Conservation (phyloP, 2,797 vertebrate genomes). For the Mormyrus proboscirostris region DNA sequence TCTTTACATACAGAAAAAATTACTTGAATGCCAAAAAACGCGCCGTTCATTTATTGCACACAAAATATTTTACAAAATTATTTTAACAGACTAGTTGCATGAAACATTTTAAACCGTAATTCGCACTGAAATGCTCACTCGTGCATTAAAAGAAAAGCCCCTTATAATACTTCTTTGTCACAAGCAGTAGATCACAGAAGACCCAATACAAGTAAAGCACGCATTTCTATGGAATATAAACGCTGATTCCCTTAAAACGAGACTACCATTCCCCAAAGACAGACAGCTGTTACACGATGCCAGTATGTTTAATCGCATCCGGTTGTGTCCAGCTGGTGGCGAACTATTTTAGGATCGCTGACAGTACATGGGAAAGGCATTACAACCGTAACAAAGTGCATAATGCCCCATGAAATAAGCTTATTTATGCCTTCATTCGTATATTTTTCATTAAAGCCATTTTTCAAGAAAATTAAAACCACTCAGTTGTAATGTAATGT, state of each 20-base stretch:
- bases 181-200: not conserved
- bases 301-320: not conserved
- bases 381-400: constrained; percentile 5
- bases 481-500: not conserved
- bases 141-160: not conserved
- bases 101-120: not conserved
- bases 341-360: not conserved
- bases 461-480: constrained; percentile 6
- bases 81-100: not conserved
- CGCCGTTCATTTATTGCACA: not conserved
- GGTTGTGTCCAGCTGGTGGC: not conserved
- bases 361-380: not conserved
- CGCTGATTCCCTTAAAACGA: not conserved
- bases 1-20: not conserved
- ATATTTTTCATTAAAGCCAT: not conserved
- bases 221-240: not conserved
- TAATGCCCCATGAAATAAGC: not conserved
- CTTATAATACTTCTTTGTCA: not conserved
- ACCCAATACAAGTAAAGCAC: not conserved
- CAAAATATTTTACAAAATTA: not conserved
- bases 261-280: not conserved
- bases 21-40: not conserved
- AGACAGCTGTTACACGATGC: not conserved
- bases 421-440: not conserved
- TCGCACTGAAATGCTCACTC: not conserved